Evolutionary conservation across 2,797 vertebrate genomes (phyloP), one percentile per base, ranked within the genome.

Genomic region (Sebastes taczanowskii): DNA sequence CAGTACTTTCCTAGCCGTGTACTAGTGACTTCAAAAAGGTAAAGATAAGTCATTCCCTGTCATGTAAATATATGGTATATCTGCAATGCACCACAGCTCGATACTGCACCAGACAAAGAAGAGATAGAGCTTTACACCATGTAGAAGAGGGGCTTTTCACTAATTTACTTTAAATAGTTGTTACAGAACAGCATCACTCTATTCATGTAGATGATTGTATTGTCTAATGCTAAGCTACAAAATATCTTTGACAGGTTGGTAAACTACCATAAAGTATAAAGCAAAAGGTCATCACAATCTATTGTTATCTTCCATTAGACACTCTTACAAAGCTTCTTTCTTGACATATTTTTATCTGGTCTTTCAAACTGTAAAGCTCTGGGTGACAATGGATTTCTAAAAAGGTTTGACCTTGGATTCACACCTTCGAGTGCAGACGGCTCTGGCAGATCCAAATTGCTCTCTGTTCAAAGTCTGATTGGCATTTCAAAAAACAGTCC

Each of bases 391-490:
- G 77, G 73, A 78, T 86, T 86, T 89, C 75, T 85, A 71, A 92
- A 90, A 90, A 87, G 83, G 70, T 87, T 64, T 89, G 83, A 89
- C 89, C 86, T 91, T 91, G 82, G 80, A 74, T 83, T 83, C 80
- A 80, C 71, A 83, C 76, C 59, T 75, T 63, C 2, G 53, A 77
- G 69, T 76, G 77, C 71, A 84, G 87, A 82, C 64, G 22, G 69
- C 75, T 84, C 63, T 29, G 83, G 29, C 76, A 83, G 85, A 81
- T 88, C 88, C 85, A 87, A 88, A 90, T 77, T 84, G 87, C 80
- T 88, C 89, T 81, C 63, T 80, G 87, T 85, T 90, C 78, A 84
- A 91, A 87, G 86, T 86, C 84, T 91, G 92, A 93, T 89, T 92
- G 92, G 86, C 89, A 90, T 93, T 90, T 89, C 8, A 82, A 86